Percentiles rank a stretch among this genome's conserved stretches.
phyloP scores from a whole-genome alignment of 2,888 invertebrate genomes.

The Drosophila limbata region DNA sequence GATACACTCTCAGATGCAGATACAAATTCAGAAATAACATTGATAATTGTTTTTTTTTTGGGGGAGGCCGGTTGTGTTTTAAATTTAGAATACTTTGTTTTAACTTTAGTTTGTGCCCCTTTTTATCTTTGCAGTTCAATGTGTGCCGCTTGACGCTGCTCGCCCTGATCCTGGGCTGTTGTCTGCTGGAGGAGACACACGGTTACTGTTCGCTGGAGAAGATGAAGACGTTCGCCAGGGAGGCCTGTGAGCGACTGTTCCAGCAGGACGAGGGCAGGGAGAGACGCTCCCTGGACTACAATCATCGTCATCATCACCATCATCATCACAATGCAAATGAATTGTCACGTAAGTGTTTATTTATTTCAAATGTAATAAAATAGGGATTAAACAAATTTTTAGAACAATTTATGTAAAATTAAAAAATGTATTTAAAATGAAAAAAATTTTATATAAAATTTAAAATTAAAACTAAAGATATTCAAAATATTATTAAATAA shows the following conservation, averaged over 20 bases:
- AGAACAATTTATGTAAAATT: too few relatives aligned
- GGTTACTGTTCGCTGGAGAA: slow-evolving; percentile 82
- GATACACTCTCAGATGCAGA: slow-evolving; percentile 9
- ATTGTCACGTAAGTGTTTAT: slow-evolving; percentile 13
- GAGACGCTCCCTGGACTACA: slow-evolving; percentile 72
- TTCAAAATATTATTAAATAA: not conserved
- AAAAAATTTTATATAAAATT: too few relatives aligned
- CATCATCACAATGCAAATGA: slow-evolving; percentile 8
- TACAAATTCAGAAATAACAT: not conserved
- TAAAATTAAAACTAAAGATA: not conserved
- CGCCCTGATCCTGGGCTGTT: slow-evolving; percentile 44
- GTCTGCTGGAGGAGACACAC: slow-evolving; percentile 45
- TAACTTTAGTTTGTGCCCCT: slow-evolving; percentile 12
- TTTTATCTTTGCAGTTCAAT: slow-evolving; percentile 53
- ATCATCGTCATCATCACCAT: slow-evolving; percentile 48
- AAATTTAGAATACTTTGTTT: slow-evolving; percentile 31
- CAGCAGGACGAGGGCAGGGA: slow-evolving; percentile 76
- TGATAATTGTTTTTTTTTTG: slow-evolving; percentile 1
- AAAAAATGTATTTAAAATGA: not conserved
- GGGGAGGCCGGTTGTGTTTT: slow-evolving; percentile 17
- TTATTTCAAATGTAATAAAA: too few relatives aligned
- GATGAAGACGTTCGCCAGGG: slow-evolving; percentile 82
- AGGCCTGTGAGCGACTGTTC: slow-evolving; percentile 83
- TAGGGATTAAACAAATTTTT: too few relatives aligned
- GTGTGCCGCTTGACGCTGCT: slow-evolving; percentile 60